Evolutionary conservation across 2,797 vertebrate genomes (phyloP).

Genomic region (Coendou prehensilis): DNA sequence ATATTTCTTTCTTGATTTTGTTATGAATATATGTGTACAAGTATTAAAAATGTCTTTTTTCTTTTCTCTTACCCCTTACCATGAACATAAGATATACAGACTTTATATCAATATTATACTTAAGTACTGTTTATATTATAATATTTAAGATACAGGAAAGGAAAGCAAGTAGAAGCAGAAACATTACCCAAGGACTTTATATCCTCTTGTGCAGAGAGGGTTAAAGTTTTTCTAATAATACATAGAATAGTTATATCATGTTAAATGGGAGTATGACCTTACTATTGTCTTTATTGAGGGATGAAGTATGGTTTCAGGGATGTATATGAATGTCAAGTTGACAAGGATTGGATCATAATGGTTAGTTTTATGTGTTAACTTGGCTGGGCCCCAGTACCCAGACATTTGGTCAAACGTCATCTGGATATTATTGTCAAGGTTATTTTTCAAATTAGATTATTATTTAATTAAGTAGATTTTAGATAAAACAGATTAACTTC

Average conservation of each 20-base stretch:
- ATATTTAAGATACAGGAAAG: background rate
- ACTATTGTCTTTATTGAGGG: background rate
- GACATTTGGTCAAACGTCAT: conserved; percentile 38
- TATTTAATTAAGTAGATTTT: conserved; percentile 33
- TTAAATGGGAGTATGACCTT: background rate
- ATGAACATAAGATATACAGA: background rate
- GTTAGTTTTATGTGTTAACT: conserved; percentile 43
- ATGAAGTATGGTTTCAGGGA: background rate
- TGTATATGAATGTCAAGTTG: background rate
- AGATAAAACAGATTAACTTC: background rate
- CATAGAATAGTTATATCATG: background rate
- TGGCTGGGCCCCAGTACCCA: background rate
- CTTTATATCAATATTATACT: background rate
- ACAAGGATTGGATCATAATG: background rate
- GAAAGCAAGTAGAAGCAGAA: background rate
- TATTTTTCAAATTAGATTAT: conserved; percentile 30
- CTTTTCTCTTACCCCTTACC: background rate
- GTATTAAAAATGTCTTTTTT: background rate
- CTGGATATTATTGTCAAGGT: background rate
- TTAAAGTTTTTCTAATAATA: background rate
- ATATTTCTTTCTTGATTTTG: background rate
- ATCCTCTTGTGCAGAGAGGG: background rate
- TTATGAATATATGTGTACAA: background rate
- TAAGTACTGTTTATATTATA: background rate
- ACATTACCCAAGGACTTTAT: background rate